A percentile compares a stretch with the other conserved stretches of the same genome.
Evolutionary conservation across 2,797 vertebrate species (phyloP).

Genomic region (Sebastes steindachneri): DNA sequence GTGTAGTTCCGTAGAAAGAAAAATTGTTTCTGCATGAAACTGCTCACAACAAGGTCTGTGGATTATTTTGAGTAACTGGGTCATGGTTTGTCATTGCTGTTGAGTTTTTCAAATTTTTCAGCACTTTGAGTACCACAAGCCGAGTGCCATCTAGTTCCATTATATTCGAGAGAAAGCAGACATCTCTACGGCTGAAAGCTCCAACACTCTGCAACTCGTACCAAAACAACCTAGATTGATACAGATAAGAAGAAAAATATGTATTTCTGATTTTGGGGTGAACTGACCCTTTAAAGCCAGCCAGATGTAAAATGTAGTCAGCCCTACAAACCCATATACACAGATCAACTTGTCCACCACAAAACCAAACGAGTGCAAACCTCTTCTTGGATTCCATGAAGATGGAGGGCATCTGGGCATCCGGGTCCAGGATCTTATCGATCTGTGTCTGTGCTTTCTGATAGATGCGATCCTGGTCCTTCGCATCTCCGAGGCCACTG

Average conservation of each 20-base stretch:
- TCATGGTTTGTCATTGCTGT: no score
- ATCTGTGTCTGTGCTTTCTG: constrained; percentile 96
- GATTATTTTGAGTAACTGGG: no score
- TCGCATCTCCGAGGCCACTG: constrained; percentile 83
- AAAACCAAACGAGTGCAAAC: constrained; percentile 64
- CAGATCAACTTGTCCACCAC: background rate
- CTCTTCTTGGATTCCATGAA: constrained; percentile 95
- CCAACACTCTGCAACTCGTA: no score
- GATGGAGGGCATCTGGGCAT: constrained; percentile 86
- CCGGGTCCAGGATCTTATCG: constrained; percentile 95
- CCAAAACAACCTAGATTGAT: no score
- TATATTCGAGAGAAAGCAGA: no score
- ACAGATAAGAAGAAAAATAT: background rate
- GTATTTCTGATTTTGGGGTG: background rate
- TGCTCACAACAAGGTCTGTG: no score
- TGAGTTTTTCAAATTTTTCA: no score
- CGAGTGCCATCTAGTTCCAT: no score
- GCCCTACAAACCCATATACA: background rate
- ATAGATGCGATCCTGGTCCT: constrained; percentile 92
- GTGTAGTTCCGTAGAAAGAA: no score
- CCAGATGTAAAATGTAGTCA: background rate
- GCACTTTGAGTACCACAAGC: no score
- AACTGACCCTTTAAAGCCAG: background rate
- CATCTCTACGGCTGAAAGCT: no score
- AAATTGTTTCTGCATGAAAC: no score